Percentiles rank a stretch among this genome's conserved stretches.
These are phyloP conservation scores for Geotrypetes seraphini DNA, from an alignment of 2,797 vertebrate genomes.

Conservation along the genomic window DNA sequence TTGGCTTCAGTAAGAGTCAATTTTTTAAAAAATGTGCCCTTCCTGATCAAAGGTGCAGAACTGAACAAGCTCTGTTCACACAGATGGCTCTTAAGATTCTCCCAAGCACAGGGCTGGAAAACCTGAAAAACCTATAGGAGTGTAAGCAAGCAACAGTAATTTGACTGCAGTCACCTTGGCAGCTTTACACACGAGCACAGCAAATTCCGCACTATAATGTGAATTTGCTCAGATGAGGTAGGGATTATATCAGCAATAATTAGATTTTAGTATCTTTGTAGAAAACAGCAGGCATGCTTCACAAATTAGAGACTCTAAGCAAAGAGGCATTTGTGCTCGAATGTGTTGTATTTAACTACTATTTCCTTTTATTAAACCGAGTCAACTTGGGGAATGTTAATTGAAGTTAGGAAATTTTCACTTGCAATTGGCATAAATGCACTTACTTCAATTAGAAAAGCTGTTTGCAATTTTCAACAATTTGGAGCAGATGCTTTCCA, in stretches of 20 bases:
- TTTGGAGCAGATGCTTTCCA: not conserved
- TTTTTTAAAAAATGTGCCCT: not conserved
- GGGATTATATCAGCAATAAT: not conserved
- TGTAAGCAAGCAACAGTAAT: not conserved
- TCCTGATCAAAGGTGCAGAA: not conserved
- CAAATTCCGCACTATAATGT: not conserved
- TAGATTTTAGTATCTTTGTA: not conserved
- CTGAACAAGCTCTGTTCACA: conserved; percentile 1
- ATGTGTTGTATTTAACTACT: not conserved
- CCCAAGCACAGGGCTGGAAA: not conserved
- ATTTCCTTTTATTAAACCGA: conserved; percentile 7
- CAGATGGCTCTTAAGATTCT: not conserved
- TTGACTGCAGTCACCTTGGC: not conserved
- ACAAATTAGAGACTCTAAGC: not conserved
- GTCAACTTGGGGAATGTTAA: not conserved
- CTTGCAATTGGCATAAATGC: conserved; percentile 1
- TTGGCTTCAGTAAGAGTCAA: not conserved
- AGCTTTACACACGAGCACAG: not conserved
- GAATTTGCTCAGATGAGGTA: not conserved
- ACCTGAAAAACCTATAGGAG: not conserved
- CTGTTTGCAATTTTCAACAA: not conserved
- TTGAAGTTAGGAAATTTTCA: not conserved
- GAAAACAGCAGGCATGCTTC: not conserved
- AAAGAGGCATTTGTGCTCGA: not conserved
- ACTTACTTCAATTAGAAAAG: not conserved